These are phyloP conservation scores for Camponotus vicinus DNA, from an alignment of 1,140 invertebrate genomes.

Conservation along the genomic window DNA sequence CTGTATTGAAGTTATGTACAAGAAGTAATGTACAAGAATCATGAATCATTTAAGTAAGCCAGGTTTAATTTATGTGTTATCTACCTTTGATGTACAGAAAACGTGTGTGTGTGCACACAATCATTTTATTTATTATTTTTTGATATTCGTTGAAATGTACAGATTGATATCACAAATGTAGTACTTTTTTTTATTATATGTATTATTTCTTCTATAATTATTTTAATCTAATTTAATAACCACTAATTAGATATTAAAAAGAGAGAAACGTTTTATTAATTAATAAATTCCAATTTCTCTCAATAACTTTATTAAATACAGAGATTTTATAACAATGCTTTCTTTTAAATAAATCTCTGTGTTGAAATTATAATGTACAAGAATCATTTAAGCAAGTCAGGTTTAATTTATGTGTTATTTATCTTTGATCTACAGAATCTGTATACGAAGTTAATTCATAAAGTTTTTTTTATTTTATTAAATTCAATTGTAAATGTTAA, in stretches of 20 bases:
- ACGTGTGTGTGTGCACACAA: too few species aligned
- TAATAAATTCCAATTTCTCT: too few species aligned
- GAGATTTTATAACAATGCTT: too few species aligned
- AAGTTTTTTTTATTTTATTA: neutral
- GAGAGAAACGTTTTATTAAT: neutral
- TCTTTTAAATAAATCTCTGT: neutral
- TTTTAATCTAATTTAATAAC: too few species aligned
- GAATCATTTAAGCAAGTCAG: neutral
- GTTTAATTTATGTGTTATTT: neutral
- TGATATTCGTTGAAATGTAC: too few species aligned
- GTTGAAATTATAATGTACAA: neutral
- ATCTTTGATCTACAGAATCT: neutral
- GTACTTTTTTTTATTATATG: too few species aligned
- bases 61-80: neutral
- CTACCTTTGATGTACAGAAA: too few species aligned
- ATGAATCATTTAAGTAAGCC: neutral
- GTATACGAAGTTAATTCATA: neutral
- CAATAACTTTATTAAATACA: too few species aligned
- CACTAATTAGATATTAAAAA: neutral
- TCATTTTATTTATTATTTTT: too few species aligned
- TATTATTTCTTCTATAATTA: too few species aligned
- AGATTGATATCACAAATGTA: too few species aligned
- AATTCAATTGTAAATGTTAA: neutral
- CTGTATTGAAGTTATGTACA: neutral
- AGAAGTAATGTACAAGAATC: neutral